Conservation (phyloP, 92 coral and sea anemone species). For the Micromussa lordhowensis region DNA sequence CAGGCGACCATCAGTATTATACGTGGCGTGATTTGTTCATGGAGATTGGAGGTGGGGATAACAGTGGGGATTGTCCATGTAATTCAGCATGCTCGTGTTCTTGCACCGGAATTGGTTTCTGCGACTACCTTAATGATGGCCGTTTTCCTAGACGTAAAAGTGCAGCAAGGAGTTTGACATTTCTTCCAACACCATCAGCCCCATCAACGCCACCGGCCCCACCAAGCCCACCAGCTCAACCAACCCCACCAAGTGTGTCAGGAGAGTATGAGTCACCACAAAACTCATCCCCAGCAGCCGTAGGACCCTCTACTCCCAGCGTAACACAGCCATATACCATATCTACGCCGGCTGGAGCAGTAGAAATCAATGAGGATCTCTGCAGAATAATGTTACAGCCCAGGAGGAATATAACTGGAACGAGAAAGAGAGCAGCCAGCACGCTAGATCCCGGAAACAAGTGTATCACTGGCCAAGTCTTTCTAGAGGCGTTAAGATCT, state of each 20-base stretch:
- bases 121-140: neutral
- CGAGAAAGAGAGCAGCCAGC: neutral
- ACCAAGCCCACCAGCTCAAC: neutral
- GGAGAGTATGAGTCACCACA: too few relatives aligned
- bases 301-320: too few relatives aligned
- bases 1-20: neutral
- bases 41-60: neutral
- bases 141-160: too few relatives aligned
- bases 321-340: neutral
- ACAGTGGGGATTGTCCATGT: neutral
- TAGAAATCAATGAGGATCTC: slow-evolving; percentile 14
- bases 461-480: slow-evolving; percentile 15
- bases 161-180: too few relatives aligned
- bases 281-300: too few relatives aligned
- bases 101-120: neutral
- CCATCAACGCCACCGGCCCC: too few relatives aligned
- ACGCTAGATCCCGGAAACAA: slow-evolving; percentile 42
- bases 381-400: slow-evolving; percentile 26
- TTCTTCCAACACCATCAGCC: neutral
- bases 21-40: neutral
- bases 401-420: neutral
- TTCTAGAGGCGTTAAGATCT: neutral
- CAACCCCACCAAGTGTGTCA: too few relatives aligned
- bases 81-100: neutral
- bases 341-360: slow-evolving; percentile 15